phyloP scores from a whole-genome alignment of 2,888 invertebrate genomes.

The Anoncus sp. region DNA sequence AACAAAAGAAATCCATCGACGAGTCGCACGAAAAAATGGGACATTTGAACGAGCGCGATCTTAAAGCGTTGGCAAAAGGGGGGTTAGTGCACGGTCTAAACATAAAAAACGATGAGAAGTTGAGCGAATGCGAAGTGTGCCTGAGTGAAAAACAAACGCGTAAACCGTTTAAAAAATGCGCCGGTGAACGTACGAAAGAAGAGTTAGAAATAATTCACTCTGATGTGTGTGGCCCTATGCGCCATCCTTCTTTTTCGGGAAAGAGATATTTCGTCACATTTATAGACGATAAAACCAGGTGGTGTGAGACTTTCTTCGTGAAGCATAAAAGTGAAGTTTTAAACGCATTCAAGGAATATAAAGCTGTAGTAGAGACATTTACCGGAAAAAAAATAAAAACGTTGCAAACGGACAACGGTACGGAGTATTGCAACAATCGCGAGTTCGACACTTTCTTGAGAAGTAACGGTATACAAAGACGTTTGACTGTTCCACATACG shows the following conservation, averaged over 20 bases:
- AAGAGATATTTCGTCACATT: conserved; percentile 61
- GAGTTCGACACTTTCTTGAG: conserved; percentile 62
- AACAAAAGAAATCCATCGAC: conserved; percentile 19
- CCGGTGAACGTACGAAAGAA: conserved; percentile 46
- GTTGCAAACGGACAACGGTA: conserved; percentile 64
- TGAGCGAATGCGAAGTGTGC: conserved; percentile 49
- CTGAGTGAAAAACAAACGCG: conserved; percentile 51
- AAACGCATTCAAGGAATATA: conserved; percentile 51
- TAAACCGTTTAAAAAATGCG: conserved; percentile 36
- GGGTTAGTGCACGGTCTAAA: conserved; percentile 50
- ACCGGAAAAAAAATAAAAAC: conserved; percentile 60
- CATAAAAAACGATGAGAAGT: conserved; percentile 13
- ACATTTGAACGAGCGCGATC: conserved; percentile 56
- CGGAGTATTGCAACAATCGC: conserved; percentile 54
- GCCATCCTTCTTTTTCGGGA: conserved; percentile 29
- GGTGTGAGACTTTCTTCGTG: conserved; percentile 53
- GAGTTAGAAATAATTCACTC: conserved; percentile 67
- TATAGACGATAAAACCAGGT: conserved; percentile 62
- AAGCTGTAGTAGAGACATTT: conserved; percentile 38
- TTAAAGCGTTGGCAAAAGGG: conserved; percentile 49
- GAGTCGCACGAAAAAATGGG: conserved; percentile 55
- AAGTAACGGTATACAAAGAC: conserved; percentile 67
- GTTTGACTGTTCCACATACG: conserved; percentile 67
- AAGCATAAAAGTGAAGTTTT: conserved; percentile 57
- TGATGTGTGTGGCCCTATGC: conserved; percentile 60